Conservation (phyloP, 2,113 vertebrate genomes). For the Psammodynastes pulverulentus region DNA sequence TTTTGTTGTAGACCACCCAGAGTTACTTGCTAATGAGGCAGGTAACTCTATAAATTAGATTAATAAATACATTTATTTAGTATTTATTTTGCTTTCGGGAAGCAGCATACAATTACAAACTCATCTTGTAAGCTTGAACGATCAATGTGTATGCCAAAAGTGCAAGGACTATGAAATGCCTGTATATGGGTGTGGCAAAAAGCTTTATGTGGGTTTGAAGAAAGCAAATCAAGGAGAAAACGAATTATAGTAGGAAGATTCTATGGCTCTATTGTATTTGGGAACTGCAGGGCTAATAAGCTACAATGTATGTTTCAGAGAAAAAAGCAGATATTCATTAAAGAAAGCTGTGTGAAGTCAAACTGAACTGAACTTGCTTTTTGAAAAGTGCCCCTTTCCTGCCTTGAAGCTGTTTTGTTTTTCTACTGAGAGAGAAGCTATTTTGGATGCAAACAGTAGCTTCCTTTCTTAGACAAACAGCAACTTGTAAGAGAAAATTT, state of each 20-base stretch:
- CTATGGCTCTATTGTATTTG: not conserved
- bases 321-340: not conserved
- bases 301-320: not conserved
- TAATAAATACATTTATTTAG: not conserved
- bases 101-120: not conserved
- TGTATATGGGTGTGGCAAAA: not conserved
- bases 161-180: not conserved
- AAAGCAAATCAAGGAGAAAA: not conserved
- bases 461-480: not conserved
- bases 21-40: not conserved
- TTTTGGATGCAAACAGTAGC: not conserved
- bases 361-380: not conserved
- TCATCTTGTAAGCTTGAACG: not conserved
- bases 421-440: not conserved
- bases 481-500: not conserved
- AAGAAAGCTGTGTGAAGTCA: not conserved
- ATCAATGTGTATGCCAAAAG: not conserved
- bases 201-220: not conserved
- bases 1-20: not conserved
- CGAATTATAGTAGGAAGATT: not conserved
- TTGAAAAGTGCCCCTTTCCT: not conserved
- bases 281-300: not conserved
- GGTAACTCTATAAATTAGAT: not conserved
- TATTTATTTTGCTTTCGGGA: not conserved
- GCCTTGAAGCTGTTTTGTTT: not conserved